These are phyloP conservation scores for Microcebus tavaratra DNA, from an alignment of 2,113 vertebrate species.

Conservation along the genomic window DNA sequence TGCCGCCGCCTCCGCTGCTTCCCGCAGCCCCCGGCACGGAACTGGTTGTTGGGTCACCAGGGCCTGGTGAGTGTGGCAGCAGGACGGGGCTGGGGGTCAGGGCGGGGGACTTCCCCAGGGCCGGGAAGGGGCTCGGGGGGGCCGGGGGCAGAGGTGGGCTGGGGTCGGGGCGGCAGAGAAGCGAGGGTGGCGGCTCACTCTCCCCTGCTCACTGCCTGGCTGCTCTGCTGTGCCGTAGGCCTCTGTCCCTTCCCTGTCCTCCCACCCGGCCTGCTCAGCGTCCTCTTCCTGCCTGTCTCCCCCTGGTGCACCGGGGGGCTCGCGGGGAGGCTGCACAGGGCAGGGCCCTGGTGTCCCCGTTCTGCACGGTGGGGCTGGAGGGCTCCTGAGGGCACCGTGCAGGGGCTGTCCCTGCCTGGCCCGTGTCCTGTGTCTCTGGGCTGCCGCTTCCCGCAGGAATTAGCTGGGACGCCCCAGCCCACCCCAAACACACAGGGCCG, in stretches of 20 bases:
- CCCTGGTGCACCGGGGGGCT: too few species aligned
- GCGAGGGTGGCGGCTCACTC: background rate
- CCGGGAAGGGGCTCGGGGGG: background rate
- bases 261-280: background rate
- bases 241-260: background rate
- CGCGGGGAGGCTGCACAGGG: background rate
- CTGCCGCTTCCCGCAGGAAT: too few species aligned
- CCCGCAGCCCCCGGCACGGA: slow-evolving; percentile 80
- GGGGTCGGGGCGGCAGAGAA: background rate
- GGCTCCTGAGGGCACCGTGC: background rate
- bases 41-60: slow-evolving; percentile 88
- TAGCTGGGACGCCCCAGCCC: too few species aligned
- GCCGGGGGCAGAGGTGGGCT: background rate
- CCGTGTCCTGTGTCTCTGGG: background rate
- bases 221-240: background rate
- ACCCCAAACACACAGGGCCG: too few species aligned
- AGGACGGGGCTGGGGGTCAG: background rate
- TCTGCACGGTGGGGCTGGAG: background rate
- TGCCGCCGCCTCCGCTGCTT: slow-evolving; percentile 82
- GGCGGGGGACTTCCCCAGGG: background rate
- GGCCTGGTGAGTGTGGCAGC: slow-evolving; percentile 82
- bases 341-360: background rate
- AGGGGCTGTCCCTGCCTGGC: background rate
- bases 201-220: too few species aligned
- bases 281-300: background rate